A percentile compares a stretch with the other conserved stretches of the same genome.
Evolutionary conservation across 2,113 vertebrate genomes (phyloP).

Genomic region (Mesocricetus auratus): DNA sequence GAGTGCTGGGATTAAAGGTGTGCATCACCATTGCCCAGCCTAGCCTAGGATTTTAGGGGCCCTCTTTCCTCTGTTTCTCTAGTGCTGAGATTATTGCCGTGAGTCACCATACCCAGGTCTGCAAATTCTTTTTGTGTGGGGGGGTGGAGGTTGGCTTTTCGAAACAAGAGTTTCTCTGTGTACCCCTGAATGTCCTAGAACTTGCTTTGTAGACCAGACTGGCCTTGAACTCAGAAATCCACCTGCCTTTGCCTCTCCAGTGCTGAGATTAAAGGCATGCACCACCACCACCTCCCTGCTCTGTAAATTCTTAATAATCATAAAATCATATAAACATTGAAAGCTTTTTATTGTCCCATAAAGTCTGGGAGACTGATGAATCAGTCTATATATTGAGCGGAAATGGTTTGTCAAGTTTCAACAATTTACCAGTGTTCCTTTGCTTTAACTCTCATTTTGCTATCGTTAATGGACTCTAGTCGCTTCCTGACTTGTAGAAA

Average conservation of each 20-base stretch:
- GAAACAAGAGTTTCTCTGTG: background rate
- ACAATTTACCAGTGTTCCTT: background rate
- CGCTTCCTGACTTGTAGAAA: slow-evolving; percentile 19
- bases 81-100: background rate
- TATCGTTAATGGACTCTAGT: background rate
- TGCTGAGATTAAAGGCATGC: background rate
- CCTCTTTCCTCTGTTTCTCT: background rate
- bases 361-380: background rate
- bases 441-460: background rate
- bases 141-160: too few species aligned
- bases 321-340: slow-evolving; percentile 44
- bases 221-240: background rate
- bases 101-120: background rate
- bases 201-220: background rate
- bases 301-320: slow-evolving; percentile 16
- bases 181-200: background rate
- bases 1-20: too few species aligned
- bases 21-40: too few species aligned
- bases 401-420: slow-evolving; percentile 4
- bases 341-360: slow-evolving; percentile 34
- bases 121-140: background rate
- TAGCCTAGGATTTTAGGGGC: background rate
- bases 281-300: background rate
- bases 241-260: background rate
- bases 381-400: background rate